Conservation (phyloP, 1,140 invertebrate species). For the Eueides isabella region DNA sequence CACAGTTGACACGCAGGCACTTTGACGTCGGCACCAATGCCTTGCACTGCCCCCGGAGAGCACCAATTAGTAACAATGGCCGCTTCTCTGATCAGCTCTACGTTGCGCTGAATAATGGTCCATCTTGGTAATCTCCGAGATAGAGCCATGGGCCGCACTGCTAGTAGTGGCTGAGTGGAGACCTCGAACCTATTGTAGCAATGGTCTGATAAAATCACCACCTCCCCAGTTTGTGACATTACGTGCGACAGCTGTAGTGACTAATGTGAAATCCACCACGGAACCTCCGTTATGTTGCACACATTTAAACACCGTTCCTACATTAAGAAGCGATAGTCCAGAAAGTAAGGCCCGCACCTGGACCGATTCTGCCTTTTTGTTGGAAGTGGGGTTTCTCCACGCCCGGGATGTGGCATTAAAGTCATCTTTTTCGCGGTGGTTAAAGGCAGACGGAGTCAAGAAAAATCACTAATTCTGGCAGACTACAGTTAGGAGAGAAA, state of each 20-base stretch:
- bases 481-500: neutral
- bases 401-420: too few relatives aligned
- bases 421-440: slow-evolving; percentile 1
- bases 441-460: slow-evolving; percentile 21
- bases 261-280: slow-evolving; percentile 30
- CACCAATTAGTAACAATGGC: neutral
- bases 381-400: too few relatives aligned
- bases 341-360: too few relatives aligned
- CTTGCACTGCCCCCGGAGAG: neutral
- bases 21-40: too few relatives aligned
- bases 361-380: slow-evolving; percentile 16
- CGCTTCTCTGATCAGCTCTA: neutral
- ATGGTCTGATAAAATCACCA: slow-evolving; percentile 28
- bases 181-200: too few relatives aligned
- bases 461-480: slow-evolving; percentile 33
- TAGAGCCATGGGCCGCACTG: neutral
- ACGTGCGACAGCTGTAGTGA: neutral
- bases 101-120: too few relatives aligned
- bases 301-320: too few relatives aligned
- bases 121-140: neutral
- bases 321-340: too few relatives aligned
- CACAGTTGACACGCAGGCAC: too few relatives aligned
- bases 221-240: too few relatives aligned
- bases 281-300: slow-evolving; percentile 23
- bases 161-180: too few relatives aligned